A percentile compares a stretch with the other conserved stretches of the same genome.
Conservation (phyloP, 2,113 vertebrate species). For the Alethe diademata region DNA sequence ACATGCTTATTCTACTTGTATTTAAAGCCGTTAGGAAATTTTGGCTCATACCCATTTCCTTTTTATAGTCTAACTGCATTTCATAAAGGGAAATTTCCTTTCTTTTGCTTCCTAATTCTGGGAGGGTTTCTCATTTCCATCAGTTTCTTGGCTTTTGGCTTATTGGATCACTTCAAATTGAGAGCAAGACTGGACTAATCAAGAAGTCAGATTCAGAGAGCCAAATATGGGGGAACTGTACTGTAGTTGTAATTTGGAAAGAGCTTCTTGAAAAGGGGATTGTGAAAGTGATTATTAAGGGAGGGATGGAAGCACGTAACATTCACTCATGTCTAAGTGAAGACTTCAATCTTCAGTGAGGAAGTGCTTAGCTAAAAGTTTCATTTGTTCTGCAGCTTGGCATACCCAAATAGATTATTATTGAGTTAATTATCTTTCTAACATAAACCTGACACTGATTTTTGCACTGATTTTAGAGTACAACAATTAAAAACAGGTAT, state of each 20-base stretch:
- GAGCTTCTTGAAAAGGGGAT: background rate
- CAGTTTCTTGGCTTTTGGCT: background rate
- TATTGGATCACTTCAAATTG: background rate
- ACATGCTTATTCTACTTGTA: background rate
- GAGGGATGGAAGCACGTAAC: background rate
- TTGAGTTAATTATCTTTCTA: background rate
- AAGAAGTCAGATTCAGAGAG: background rate
- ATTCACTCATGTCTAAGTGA: background rate
- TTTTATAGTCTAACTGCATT: background rate
- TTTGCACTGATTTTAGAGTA: background rate
- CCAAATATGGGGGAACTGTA: background rate
- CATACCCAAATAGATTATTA: background rate
- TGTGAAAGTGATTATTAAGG: background rate
- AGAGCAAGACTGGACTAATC: background rate
- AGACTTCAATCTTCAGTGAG: background rate
- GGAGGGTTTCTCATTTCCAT: background rate
- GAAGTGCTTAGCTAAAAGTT: background rate
- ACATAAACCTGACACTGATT: background rate
- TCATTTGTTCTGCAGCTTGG: background rate
- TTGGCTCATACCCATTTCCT: background rate
- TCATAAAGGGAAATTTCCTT: background rate
- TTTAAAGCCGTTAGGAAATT: background rate
- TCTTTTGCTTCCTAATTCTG: background rate
- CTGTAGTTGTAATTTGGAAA: background rate
- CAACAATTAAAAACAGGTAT: background rate